Conservation (phyloP, 2,113 vertebrate species). For the human (Homo sapiens) region GRCh38 chr9:33046001-33046500, state of each 20-base stretch:
- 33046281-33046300: background rate
- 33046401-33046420: background rate
- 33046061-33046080: background rate
- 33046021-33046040: background rate
- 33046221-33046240: background rate
- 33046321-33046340: background rate
- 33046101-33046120: background rate
- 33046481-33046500: background rate
- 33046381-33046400: background rate
- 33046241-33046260: background rate
- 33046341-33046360: background rate
- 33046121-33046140: background rate
- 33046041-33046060: background rate
- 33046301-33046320: background rate
- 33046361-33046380: background rate
- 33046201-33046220: background rate
- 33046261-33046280: background rate
- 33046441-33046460: background rate
- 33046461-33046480: background rate
- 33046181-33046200: background rate
- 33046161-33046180: constrained; percentile 12
- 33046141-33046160: constrained; percentile 6
- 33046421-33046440: background rate
- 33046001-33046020: background rate
- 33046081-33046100: background rate